These are phyloP conservation scores for Clepsis dumicolana DNA, from an alignment of 2,888 invertebrate genomes.

Conservation along the genomic window DNA sequence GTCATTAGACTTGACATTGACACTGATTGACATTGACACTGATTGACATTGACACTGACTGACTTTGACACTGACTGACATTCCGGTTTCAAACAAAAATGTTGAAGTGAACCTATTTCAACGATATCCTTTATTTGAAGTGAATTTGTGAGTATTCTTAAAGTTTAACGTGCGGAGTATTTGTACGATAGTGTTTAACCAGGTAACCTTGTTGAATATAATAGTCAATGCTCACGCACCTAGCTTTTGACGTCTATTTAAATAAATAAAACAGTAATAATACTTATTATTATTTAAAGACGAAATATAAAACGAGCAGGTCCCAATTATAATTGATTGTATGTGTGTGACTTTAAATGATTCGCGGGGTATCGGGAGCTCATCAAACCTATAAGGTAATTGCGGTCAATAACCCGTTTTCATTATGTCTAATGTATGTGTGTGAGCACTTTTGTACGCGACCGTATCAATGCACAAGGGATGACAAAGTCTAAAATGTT, in stretches of 20 bases:
- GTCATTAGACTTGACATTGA: not conserved
- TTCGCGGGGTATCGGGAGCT: too few species aligned
- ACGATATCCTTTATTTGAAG: not conserved
- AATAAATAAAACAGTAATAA: not conserved
- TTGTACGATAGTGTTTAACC: constrained; percentile 1
- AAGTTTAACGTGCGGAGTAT: not conserved
- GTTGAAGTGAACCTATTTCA: not conserved
- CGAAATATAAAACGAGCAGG: too few species aligned
- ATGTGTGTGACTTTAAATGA: too few species aligned
- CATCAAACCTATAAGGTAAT: too few species aligned
- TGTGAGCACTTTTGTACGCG: constrained; percentile 16
- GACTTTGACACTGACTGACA: not conserved
- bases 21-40: not conserved
- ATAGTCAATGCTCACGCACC: not conserved
- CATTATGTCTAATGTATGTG: not conserved
- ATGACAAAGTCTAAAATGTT: constrained; percentile 35
- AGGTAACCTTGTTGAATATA: constrained; percentile 11
- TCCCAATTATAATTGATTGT: too few species aligned
- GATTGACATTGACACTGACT: constrained; percentile 1
- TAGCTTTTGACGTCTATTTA: not conserved
- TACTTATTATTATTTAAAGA: too few species aligned
- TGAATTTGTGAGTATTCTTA: not conserved
- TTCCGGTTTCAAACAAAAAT: not conserved
- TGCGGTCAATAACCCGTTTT: too few species aligned
- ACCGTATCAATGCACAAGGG: constrained; percentile 38